Conservation (phyloP, 1,140 invertebrate species). For the Rhagoletis pomonella region DNA sequence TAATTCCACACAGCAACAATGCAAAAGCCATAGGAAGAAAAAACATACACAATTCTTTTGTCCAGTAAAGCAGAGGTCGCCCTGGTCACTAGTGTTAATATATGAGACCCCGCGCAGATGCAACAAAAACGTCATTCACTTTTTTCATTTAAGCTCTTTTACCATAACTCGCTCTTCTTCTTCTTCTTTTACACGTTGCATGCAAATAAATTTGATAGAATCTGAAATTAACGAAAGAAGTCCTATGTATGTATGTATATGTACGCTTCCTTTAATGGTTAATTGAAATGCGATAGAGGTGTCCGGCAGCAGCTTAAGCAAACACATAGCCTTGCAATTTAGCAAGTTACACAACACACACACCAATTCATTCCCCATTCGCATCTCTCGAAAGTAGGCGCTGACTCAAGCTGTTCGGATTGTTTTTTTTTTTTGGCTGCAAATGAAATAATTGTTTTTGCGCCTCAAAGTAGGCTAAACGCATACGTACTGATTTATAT, state of each 20-base stretch:
- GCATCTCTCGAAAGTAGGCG: background rate
- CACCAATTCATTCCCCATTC: background rate
- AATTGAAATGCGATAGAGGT: background rate
- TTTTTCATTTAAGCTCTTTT: background rate
- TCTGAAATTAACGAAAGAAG: background rate
- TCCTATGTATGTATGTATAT: background rate
- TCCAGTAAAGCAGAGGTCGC: background rate
- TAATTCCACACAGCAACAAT: background rate
- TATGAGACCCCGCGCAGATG: background rate
- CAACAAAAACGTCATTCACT: background rate
- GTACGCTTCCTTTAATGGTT: background rate
- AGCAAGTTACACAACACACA: background rate
- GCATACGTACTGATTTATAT: constrained; percentile 52
- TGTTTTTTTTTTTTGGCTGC: constrained; percentile 42
- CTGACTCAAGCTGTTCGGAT: background rate
- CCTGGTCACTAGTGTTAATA: background rate
- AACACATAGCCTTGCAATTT: background rate
- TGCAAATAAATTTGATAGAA: background rate
- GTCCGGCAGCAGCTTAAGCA: background rate
- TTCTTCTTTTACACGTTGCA: background rate
- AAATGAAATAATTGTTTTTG: constrained; percentile 53
- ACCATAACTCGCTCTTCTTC: background rate
- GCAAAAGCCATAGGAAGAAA: background rate
- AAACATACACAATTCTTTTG: background rate
- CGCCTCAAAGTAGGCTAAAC: constrained; percentile 49